These are phyloP conservation scores for Zaprionus taronus DNA, from an alignment of 1,140 invertebrate genomes.

Conservation along the genomic window DNA sequence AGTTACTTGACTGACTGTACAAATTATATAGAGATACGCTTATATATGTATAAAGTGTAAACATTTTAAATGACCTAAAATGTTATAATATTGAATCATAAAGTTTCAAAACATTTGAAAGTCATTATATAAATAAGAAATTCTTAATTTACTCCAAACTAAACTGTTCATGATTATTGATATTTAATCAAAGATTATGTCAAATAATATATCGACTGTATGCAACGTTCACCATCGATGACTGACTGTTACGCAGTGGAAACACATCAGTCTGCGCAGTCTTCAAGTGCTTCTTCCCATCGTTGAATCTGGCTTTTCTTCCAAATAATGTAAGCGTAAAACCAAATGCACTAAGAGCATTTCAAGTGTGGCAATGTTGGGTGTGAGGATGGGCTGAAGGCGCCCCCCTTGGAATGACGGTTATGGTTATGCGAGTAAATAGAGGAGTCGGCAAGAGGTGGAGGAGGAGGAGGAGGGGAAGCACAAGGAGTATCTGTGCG, in stretches of 20 bases:
- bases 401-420: conserved; percentile 8
- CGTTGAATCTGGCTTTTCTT: conserved; percentile 34
- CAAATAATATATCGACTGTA: neutral
- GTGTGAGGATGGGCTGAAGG: neutral
- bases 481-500: neutral
- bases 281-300: conserved; percentile 19
- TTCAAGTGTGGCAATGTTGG: conserved; percentile 43
- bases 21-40: no score
- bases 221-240: neutral
- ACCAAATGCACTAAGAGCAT: conserved; percentile 54
- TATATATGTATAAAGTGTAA: no score
- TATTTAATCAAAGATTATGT: neutral
- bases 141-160: no score
- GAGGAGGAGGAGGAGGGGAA: neutral
- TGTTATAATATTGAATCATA: no score
- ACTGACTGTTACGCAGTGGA: conserved; percentile 12
- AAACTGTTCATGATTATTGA: neutral
- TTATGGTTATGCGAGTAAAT: conserved; percentile 33
- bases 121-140: no score
- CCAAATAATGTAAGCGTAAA: conserved; percentile 56
- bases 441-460: neutral
- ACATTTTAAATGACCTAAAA: no score
- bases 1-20: no score
- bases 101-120: no score
- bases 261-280: conserved; percentile 10